Base-by-base conservation (phyloP, 2,797 vertebrate species). In the Pangasius krempfi region DNA sequence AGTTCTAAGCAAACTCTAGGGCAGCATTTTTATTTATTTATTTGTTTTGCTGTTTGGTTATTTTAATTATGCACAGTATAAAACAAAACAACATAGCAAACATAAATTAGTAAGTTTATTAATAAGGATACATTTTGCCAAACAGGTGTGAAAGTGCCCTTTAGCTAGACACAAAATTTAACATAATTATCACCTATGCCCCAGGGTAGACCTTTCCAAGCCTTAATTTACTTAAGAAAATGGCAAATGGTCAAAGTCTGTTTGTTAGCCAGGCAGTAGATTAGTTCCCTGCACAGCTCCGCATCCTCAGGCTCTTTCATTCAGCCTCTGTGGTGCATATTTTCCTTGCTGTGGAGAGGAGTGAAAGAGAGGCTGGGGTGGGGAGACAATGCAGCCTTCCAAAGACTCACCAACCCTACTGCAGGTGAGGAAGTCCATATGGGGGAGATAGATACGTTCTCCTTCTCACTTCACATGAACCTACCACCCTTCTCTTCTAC, bases 351-450 rank as follows among this genome's bases (percentile, higher is more conserved):
- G 88, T 70, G 78, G 62, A 88, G 72, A 85, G 87, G 80, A 76
- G 85, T n/a, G n/a, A 79, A 86, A 75, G 64, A 72, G 64, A 52
- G 58, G 70, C 70, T 54, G 20, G 22, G 37, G 60, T 89, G 58
- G 40, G 82, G 89, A 93, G 93, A 96, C 95, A 96, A 96, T 95
- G 94, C 92, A 50, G 93, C 93, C 96, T 96, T 96, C 96, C 94
- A 96, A 94, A 94, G 92, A 93, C 94, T n/a, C 10, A 14, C n/a
- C 64, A 66, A 66, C 64, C 13, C n/a, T n/a, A 68, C 94, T 93
- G 89, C 94, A 94, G 47, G 47, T 50, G 47, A 50, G 47, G 47
- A 50, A 50, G 47, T 50, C 47, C 47, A 50, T 9, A 50, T 93
- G 94, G 91, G 95, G 94, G 93, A 91, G 88, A 94, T 91, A 93